Evolutionary conservation across 2,888 invertebrate species (phyloP).

Genomic region (Pollenia angustigena): DNA sequence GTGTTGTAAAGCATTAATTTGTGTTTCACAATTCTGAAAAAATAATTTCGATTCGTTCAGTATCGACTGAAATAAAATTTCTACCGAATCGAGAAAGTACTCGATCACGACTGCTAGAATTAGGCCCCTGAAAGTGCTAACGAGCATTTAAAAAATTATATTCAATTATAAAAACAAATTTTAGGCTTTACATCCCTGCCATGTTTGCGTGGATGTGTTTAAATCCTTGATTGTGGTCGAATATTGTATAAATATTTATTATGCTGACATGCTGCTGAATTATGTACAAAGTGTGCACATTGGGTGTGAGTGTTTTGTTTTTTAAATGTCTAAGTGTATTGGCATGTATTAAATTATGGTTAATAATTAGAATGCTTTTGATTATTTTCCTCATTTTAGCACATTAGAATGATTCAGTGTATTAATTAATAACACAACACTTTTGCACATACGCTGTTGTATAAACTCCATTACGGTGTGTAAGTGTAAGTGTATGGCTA

Average conservation of each 20-base stretch:
- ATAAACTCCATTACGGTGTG: neutral
- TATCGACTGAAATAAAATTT: too few relatives aligned
- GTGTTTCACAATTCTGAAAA: too few relatives aligned
- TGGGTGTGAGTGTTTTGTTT: neutral
- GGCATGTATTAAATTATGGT: conserved; percentile 45
- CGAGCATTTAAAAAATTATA: too few relatives aligned
- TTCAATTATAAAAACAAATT: neutral
- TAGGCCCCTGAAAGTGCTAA: too few relatives aligned
- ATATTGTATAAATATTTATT: neutral
- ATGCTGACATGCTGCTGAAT: neutral
- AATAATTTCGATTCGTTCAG: too few relatives aligned
- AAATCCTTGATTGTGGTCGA: neutral
- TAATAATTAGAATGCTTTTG: conserved; percentile 57
- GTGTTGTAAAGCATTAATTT: too few relatives aligned
- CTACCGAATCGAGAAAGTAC: too few relatives aligned
- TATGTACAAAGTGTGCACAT: neutral
- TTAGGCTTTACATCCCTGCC: neutral
- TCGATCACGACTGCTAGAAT: too few relatives aligned
- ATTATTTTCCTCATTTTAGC: conserved; percentile 36
- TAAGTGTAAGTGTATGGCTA: neutral
- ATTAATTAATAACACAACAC: conserved; percentile 22
- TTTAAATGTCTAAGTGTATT: conserved; percentile 26
- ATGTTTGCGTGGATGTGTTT: neutral
- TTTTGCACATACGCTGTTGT: conserved; percentile 16
- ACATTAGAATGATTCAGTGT: conserved; percentile 52